A percentile compares a stretch with the other conserved stretches of the same genome.
These are phyloP conservation scores for Sminthurides bifidus DNA, from an alignment of 1,140 invertebrate species.

Conservation along the genomic window DNA sequence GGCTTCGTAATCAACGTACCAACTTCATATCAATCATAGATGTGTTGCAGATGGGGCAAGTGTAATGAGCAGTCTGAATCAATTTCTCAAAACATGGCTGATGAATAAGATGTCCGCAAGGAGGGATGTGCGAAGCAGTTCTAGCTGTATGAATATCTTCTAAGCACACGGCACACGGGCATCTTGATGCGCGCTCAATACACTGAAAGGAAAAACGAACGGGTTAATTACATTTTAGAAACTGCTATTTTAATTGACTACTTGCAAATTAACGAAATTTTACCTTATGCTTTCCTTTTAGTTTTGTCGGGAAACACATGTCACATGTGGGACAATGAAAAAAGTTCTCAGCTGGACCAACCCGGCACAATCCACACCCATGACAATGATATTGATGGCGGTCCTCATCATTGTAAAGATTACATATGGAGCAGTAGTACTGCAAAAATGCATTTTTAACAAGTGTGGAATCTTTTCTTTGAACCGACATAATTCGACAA, in stretches of 20 bases:
- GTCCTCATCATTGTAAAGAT: constrained; percentile 78
- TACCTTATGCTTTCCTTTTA: constrained; percentile 63
- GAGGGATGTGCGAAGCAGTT: constrained; percentile 70
- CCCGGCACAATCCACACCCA: constrained; percentile 73
- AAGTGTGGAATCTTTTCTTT: too few relatives aligned
- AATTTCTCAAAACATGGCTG: constrained; percentile 60
- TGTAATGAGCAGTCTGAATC: constrained; percentile 62
- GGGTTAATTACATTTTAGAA: neutral
- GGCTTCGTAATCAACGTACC: constrained; percentile 34
- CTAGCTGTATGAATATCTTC: constrained; percentile 80
- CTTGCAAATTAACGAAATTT: neutral
- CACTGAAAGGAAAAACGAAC: constrained; percentile 45
- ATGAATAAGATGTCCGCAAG: constrained; percentile 73
- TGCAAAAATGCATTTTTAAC: constrained; percentile 37
- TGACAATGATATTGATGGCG: constrained; percentile 80
- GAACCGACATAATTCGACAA: too few relatives aligned
- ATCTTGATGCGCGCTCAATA: constrained; percentile 70
- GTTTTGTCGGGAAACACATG: constrained; percentile 66
- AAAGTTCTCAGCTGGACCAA: constrained; percentile 70
- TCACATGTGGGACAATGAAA: constrained; percentile 79
- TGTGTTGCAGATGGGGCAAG: constrained; percentile 73
- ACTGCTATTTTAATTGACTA: neutral
- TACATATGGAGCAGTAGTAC: constrained; percentile 75
- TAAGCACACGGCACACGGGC: constrained; percentile 74
- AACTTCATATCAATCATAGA: constrained; percentile 71